Evolutionary conservation across 2,113 vertebrate genomes (phyloP).

Genomic region (Peucedramus taeniatus): DNA sequence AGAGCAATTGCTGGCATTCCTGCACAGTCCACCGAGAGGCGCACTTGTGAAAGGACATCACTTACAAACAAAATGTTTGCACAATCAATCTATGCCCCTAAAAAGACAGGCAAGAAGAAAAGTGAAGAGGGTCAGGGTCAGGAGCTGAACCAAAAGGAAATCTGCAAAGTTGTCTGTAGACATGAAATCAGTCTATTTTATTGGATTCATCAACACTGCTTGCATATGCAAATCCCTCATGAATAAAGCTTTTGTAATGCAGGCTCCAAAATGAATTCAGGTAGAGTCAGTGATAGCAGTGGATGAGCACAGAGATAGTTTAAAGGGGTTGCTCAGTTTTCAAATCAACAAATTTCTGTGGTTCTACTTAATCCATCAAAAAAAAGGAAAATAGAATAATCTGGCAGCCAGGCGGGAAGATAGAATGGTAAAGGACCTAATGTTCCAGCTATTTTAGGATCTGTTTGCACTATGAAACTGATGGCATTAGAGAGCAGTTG

Average conservation of each 20-base stretch:
- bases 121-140: neutral
- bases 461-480: conserved; percentile 34
- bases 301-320: neutral
- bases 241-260: conserved; percentile 34
- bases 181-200: neutral
- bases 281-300: conserved; percentile 10
- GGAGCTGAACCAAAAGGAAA: neutral
- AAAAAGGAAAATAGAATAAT: conserved; percentile 25
- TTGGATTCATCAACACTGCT: neutral
- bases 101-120: neutral
- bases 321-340: conserved; percentile 41
- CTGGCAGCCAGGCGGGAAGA: neutral
- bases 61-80: neutral
- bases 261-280: conserved; percentile 29
- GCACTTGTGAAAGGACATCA: neutral
- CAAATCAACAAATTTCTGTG: conserved; percentile 57
- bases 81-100: neutral
- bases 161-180: neutral
- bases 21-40: neutral
- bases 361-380: conserved; percentile 34
- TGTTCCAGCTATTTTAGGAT: conserved; percentile 54
- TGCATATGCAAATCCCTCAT: conserved; percentile 30
- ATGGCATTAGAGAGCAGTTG: conserved; percentile 28
- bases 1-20: neutral
- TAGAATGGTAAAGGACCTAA: conserved; percentile 40